A percentile compares a stretch with the other conserved stretches of the same genome.
phyloP scores from a whole-genome alignment of 2,888 invertebrate genomes.

The Gandaritis pyraliata region DNA sequence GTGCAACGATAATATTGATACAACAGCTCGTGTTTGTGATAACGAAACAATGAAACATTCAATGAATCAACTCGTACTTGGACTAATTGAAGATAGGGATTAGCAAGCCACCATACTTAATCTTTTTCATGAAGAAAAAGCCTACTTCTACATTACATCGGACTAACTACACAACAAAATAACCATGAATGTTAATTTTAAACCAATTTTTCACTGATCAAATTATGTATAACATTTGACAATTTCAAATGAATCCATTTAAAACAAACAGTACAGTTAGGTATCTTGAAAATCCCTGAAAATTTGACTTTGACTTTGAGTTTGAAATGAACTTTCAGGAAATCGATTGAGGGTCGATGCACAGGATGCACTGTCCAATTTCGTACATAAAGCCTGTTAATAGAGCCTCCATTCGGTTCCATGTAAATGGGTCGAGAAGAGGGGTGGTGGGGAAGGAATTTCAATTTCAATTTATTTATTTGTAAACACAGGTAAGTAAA shows the following conservation, averaged over 20 bases:
- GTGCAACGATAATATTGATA: neutral
- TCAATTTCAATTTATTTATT: too few relatives aligned
- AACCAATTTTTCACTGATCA: too few relatives aligned
- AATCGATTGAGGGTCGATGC: conserved; percentile 7
- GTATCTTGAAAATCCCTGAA: too few relatives aligned
- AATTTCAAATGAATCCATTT: too few relatives aligned
- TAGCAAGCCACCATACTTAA: neutral
- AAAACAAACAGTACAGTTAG: too few relatives aligned
- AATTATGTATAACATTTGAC: too few relatives aligned
- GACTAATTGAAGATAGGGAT: neutral
- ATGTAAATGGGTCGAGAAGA: conserved; percentile 16
- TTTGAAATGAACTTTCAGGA: conserved; percentile 2
- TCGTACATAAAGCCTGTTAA: conserved; percentile 39
- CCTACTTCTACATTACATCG: too few relatives aligned
- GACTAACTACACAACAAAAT: too few relatives aligned
- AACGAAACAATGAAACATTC: conserved; percentile 20
- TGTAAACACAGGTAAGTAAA: conserved; percentile 4
- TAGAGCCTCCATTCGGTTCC: conserved; percentile 29
- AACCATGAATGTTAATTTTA: too few relatives aligned
- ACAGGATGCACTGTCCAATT: conserved; percentile 23
- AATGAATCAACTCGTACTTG: conserved; percentile 8
- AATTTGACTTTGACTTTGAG: too few relatives aligned
- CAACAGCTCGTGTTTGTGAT: conserved; percentile 14
- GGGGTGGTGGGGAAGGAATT: neutral
- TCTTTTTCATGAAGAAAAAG: too few relatives aligned